Evolutionary conservation across 2,888 invertebrate species (phyloP), one percentile per base, ranked within the genome.

Genomic region (Hesperia comma): DNA sequence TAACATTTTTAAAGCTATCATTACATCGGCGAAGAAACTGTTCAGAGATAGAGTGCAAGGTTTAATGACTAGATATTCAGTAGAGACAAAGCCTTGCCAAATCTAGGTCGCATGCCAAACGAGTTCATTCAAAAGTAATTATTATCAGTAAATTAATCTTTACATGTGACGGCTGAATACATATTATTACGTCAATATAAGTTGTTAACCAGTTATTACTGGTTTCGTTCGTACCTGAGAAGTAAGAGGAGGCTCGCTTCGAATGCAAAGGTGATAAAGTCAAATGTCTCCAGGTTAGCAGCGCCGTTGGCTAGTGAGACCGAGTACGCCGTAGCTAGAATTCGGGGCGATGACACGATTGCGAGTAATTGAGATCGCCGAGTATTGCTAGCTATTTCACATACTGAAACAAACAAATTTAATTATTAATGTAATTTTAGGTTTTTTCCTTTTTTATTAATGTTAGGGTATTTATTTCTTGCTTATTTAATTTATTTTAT

Each of bases 331-430:
- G 77, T 62, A 1, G 86, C 80, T 0, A 90, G 67, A 14, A 90
- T 70, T 15, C 86, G 81, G 1, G 90, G 88, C 10, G 73, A 64
- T 66, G 81, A 81, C 8, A 81, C 87, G 14, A 90, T 78, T 12
- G 79, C 69, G 46, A 73, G 80, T 26, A 91, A 75, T 68, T 79
- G 70, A 1, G 88, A 80, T 1, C 92, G 85, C 92, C 90, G 91
- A 66, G 70, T 70, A 70, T 90, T 91, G 70, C 91, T 91, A 33
- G 92, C 82, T 63, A 92, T 84, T 77, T 92, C 92, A 69, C 87
- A 87, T 57, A 85, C 92, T 92, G 79, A 61, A 55, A 49, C 49
- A 57, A 14, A 8, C 49, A 57, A 8, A 37, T 33, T 33, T 1
- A 6, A 6, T 10, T 15, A 43, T 6, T 5, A 33, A 10, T 46